Base-by-base conservation (phyloP, 2,888 invertebrate genomes). In the Dysmachus trigonus region DNA sequence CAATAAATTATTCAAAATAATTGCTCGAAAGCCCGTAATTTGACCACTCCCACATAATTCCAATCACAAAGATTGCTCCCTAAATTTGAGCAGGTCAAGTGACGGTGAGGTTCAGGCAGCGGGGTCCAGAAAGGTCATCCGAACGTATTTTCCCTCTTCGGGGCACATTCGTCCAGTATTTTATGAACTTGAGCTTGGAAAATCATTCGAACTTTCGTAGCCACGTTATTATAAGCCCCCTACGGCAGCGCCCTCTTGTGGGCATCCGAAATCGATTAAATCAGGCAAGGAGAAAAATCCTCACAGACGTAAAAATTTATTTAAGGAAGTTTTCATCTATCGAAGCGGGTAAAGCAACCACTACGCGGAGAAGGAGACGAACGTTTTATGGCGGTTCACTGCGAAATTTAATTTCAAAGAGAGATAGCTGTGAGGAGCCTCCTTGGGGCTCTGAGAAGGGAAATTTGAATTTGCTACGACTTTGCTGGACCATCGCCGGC, bases 201-300 rank as follows among this genome's bases (percentile, higher is more conserved):
- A 41, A 35, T 35, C 10, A 38, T 76, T 76, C 41, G 10, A 62
- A 13, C 8, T 41, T 76, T 38, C 18, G 22, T 76, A 33, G 38
- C 35, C n/a, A 76, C 31, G n/a, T 47, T 47, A 41, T 30, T 30
- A n/a, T n/a, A 38, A 38, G 35, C 41, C 47, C 27, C 6, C n/a
- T n/a, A n/a, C 22, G 76, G 18, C n/a, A 13, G 38, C 0, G 15
- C 13, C 41, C 22, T 35, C 7, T 10, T 41, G 10, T 4, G 41
- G 27, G 33, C 77, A 47, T 47, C 31, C 8, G 27, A 30, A 27
- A 77, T 77, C 77, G 77, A 77, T 77, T 77, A 77, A 77, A 77
- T 77, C 47, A 47, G 73, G 3, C 22, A n/a, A n/a, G 6, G 30
- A 47, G 30, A 31, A 77, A 76, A 76, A 38, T 76, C 15, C 47